Percentiles rank a stretch among this genome's conserved stretches.
phyloP scores from a whole-genome alignment of 2,797 vertebrate genomes.

The Mus spretus region DNA sequence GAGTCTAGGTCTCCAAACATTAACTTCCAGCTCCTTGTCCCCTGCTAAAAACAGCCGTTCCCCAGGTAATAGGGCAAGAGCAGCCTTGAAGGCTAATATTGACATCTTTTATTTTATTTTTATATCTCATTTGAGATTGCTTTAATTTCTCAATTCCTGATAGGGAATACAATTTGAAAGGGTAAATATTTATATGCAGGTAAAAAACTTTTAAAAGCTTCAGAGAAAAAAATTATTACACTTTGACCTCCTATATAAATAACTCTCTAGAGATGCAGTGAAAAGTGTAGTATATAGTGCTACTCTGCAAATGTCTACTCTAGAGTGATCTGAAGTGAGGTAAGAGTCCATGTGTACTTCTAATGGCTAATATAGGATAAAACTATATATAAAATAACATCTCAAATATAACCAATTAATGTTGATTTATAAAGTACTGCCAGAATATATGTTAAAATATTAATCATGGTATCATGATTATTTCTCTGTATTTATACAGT shows the following conservation, averaged over 20 bases:
- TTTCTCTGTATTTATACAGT: background rate
- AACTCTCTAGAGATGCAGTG: background rate
- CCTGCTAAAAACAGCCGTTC: background rate
- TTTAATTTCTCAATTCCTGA: conserved; percentile 40
- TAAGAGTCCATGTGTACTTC: background rate
- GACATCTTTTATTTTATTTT: conserved; percentile 10
- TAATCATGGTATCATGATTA: background rate
- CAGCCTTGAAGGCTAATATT: background rate
- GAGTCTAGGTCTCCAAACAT: background rate
- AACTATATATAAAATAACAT: background rate
- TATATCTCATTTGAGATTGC: background rate
- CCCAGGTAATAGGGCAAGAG: background rate
- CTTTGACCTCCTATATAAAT: conserved; percentile 47
- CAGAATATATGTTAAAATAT: conserved; percentile 44
- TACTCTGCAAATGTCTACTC: background rate
- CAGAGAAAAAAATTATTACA: background rate
- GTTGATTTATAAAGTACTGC: conserved; percentile 2
- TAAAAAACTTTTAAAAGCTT: conserved; percentile 55
- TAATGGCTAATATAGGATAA: conserved; percentile 6
- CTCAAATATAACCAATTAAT: conserved; percentile 2
- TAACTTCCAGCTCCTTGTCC: background rate
- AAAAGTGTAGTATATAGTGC: conserved; percentile 19
- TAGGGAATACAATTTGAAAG: conserved; percentile 41
- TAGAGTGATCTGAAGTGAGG: background rate
- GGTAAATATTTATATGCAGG: background rate